phyloP scores from a whole-genome alignment of 2,113 vertebrate genomes.

The Polypterus senegalus region DNA sequence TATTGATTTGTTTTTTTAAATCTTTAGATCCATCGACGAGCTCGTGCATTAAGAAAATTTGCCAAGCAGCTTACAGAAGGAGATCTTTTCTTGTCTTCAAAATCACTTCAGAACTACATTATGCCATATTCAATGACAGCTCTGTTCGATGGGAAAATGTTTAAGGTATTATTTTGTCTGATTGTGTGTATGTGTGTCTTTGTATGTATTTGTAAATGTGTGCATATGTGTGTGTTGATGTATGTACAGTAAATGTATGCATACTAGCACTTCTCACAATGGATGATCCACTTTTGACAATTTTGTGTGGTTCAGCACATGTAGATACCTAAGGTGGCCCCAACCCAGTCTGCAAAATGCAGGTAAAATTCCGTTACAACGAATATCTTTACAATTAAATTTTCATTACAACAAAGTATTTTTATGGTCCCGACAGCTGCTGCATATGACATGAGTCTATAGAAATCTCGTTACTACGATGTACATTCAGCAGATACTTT shows the following conservation, averaged over 20 bases:
- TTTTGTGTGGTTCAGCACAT: too few species aligned
- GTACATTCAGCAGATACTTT: too few species aligned
- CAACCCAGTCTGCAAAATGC: too few species aligned
- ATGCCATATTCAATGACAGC: slow-evolving; percentile 85
- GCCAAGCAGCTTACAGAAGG: slow-evolving; percentile 79
- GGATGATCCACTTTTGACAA: too few species aligned
- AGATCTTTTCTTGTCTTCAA: slow-evolving; percentile 60
- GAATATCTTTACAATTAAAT: too few species aligned
- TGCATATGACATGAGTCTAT: too few species aligned
- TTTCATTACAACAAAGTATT: too few species aligned
- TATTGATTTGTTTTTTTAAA: background rate
- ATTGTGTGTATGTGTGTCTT: background rate
- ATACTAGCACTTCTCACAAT: too few species aligned
- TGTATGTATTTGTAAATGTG: background rate
- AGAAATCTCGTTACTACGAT: too few species aligned
- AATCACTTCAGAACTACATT: slow-evolving; percentile 82
- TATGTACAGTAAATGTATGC: background rate
- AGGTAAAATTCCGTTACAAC: too few species aligned
- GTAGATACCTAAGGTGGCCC: too few species aligned
- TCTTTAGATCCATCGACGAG: slow-evolving; percentile 77
- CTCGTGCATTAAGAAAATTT: slow-evolving; percentile 76
- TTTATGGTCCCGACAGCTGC: too few species aligned
- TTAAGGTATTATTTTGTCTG: slow-evolving; percentile 56
- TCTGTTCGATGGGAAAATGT: slow-evolving; percentile 77
- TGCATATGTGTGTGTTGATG: background rate